Evolutionary conservation across 2,888 invertebrate genomes (phyloP).

Genomic region (Lacanobia wlatinum): DNA sequence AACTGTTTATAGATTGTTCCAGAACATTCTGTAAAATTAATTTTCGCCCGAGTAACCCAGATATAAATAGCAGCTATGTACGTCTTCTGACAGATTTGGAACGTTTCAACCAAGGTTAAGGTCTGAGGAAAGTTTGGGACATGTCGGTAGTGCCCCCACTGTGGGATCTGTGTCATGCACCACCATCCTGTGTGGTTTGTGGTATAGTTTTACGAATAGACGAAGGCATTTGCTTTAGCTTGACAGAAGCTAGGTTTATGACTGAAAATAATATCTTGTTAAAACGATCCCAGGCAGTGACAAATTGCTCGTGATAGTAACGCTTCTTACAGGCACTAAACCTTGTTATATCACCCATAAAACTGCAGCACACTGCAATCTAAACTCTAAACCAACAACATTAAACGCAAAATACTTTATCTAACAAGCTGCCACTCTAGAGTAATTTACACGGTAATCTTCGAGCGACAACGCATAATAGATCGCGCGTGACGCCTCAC

Average conservation of each 20-base stretch:
- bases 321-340: slow-evolving; percentile 33
- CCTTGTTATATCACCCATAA: slow-evolving; percentile 14
- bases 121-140: background rate
- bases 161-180: background rate
- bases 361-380: slow-evolving; percentile 32
- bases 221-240: background rate
- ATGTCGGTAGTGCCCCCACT: background rate
- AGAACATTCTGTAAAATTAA: slow-evolving; percentile 16
- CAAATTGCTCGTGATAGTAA: slow-evolving; percentile 18
- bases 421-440: slow-evolving; percentile 25
- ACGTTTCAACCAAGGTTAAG: background rate
- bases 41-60: background rate
- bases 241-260: background rate
- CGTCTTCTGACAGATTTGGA: slow-evolving; percentile 2
- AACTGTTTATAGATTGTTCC: slow-evolving; percentile 7
- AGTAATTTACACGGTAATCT: slow-evolving; percentile 65
- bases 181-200: background rate
- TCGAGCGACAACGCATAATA: slow-evolving; percentile 65
- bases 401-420: slow-evolving; percentile 32
- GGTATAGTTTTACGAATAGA: background rate
- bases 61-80: slow-evolving; percentile 29
- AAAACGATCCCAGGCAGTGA: slow-evolving; percentile 9
- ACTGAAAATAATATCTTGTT: background rate
- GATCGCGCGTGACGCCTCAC: slow-evolving; percentile 75
- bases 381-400: slow-evolving; percentile 41